Evolutionary conservation across 2,113 vertebrate genomes (phyloP), one percentile per base, ranked within the genome.

Genomic region (Corythoichthys haematopterus): DNA sequence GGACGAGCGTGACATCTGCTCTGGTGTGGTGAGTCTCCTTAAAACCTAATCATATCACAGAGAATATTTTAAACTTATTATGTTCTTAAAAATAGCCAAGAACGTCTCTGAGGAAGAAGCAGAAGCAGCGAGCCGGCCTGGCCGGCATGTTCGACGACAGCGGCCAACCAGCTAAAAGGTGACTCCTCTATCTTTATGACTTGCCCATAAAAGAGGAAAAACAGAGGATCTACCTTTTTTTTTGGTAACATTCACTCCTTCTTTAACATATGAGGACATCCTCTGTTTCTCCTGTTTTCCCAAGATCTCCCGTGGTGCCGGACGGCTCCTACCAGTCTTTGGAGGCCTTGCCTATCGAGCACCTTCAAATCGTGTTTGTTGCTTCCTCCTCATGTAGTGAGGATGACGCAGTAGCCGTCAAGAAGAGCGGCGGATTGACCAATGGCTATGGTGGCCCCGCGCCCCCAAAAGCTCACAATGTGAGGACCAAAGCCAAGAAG

Each of bases 1-100:
- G 78, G 95, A 97, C 64, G 94, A 98, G 78, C 83, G 78, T 53
- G 94, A 98, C 79, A 87, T 94, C 50, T 80, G 79, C 84, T 90
- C 91, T 40, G 74, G 93, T 38, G 74, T 87, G 35, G 92, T 93
- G 75, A 85, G 88, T 84, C 1, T 0, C 8, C 37, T 33, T 40
- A 2, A 2, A 36, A 3, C 6, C 4, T 56, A 12, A 56, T 5
- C 33, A 35, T 13, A 36, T 6, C 4, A 6, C 12, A 2, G 13
- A 6, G 35, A 15, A 6, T 14, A 13, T 57, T 57, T 57, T 1
- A 9, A 57, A 57, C 2, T 13, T 12, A 2, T 33, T 7, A 2
- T 45, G 10, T 62, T 62, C 2, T 43, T 16, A 11, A 14, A 72
- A 78, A 7, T 69, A 90, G 82, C 87, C 86, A 35, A 80, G 53